These are phyloP conservation scores for Silvanus unidentatus DNA, from an alignment of 2,888 invertebrate species.

Conservation along the genomic window DNA sequence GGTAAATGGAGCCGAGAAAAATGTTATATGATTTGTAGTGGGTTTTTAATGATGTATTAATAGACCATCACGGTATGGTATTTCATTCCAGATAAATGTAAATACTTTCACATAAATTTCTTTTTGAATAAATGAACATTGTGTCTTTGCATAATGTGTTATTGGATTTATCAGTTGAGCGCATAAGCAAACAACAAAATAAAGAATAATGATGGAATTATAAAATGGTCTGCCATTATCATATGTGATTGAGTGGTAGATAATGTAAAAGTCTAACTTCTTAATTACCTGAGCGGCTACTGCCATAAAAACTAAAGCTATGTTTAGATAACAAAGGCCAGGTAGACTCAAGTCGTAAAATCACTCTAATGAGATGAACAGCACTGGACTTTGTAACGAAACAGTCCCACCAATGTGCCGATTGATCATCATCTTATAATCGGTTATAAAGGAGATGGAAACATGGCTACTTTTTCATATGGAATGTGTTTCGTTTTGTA, in stretches of 20 bases:
- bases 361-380: conserved; percentile 6
- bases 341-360: conserved; percentile 5
- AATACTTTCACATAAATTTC: no score
- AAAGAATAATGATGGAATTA: conserved; percentile 21
- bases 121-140: no score
- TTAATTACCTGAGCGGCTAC: conserved; percentile 22
- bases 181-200: conserved; percentile 8
- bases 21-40: no score
- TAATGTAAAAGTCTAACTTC: conserved; percentile 20
- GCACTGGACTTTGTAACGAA: neutral
- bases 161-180: neutral
- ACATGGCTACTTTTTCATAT: conserved; percentile 10
- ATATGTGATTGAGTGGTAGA: conserved; percentile 22
- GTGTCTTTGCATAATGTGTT: no score
- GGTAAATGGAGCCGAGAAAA: no score
- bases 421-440: neutral
- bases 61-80: no score
- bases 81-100: no score
- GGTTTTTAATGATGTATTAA: no score
- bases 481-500: conserved; percentile 21
- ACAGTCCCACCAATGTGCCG: neutral
- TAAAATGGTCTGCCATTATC: conserved; percentile 20
- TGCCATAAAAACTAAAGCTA: conserved; percentile 20
- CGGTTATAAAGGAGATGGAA: conserved; percentile 3
- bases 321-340: conserved; percentile 17